Conservation (phyloP, 2,113 vertebrate species). For the Murina feae region DNA sequence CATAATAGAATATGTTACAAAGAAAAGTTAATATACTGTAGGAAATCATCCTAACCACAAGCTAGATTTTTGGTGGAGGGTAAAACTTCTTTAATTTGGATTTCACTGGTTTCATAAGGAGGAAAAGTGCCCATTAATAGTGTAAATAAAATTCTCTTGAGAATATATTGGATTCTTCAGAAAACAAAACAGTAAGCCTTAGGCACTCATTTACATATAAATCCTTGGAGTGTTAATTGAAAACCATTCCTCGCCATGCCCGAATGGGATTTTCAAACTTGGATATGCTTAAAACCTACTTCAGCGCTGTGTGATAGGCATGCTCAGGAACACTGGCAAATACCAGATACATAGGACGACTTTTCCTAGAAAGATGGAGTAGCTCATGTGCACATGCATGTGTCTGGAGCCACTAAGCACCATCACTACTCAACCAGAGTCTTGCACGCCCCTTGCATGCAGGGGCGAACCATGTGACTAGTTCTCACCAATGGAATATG, state of each 20-base stretch:
- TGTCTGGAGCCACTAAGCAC: neutral
- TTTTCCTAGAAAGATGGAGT: neutral
- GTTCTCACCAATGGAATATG: neutral
- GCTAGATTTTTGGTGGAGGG: neutral
- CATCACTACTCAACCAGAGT: neutral
- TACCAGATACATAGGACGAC: neutral
- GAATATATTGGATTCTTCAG: conserved; percentile 23
- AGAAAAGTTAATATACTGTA: conserved; percentile 15
- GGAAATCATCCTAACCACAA: conserved; percentile 33
- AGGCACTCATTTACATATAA: neutral
- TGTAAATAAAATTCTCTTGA: conserved; percentile 33
- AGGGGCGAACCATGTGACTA: neutral
- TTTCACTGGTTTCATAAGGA: neutral
- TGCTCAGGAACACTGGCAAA: neutral
- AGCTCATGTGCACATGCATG: neutral
- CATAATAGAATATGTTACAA: conserved; percentile 30
- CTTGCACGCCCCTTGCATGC: neutral
- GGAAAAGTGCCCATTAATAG: neutral
- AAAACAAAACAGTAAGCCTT: conserved; percentile 29
- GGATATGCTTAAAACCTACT: neutral
- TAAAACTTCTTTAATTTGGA: conserved; percentile 33
- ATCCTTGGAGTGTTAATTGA: neutral
- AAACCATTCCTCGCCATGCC: neutral
- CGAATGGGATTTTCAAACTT: neutral
- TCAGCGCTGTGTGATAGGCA: neutral